Conservation (phyloP, 2,888 invertebrate genomes). For the Stomorhina lunata region DNA sequence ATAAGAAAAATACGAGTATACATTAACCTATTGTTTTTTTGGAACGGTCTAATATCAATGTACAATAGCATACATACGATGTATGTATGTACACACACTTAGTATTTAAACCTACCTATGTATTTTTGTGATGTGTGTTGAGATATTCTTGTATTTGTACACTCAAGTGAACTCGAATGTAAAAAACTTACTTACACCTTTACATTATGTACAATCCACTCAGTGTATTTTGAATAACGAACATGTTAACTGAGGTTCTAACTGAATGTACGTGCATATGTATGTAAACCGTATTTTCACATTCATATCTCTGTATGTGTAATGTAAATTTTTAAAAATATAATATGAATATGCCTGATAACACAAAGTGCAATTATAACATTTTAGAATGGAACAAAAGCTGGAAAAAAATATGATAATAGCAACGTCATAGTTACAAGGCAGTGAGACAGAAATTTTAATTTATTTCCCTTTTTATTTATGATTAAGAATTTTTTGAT, state of each 20-base stretch:
- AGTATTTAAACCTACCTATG: background rate
- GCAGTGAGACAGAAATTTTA: constrained; percentile 16
- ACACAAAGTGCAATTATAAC: constrained; percentile 63
- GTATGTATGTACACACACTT: background rate
- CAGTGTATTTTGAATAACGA: constrained; percentile 3
- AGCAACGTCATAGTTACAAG: background rate
- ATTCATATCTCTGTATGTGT: background rate
- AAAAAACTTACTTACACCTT: constrained; percentile 53
- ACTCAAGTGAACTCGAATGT: constrained; percentile 55
- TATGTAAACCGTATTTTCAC: too few species aligned
- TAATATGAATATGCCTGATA: constrained; percentile 35
- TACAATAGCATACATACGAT: background rate
- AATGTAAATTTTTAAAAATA: background rate
- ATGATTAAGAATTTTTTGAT: background rate
- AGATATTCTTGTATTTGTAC: constrained; percentile 33
- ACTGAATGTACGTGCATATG: background rate
- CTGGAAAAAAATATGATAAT: background rate
- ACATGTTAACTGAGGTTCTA: constrained; percentile 2
- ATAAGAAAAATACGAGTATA: too few species aligned
- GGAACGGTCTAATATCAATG: too few species aligned
- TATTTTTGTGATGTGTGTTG: background rate
- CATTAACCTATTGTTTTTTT: too few species aligned
- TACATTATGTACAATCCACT: constrained; percentile 14
- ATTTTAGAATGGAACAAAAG: constrained; percentile 32
- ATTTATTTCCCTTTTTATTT: constrained; percentile 7